Conservation (phyloP, 1,140 invertebrate genomes). For the Drosophila melanogaster region Release_6_plus_ISO1_MT NT_033777.3:28394001-28394500, state of each 20-base stretch:
- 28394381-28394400: slow-evolving; percentile 61
- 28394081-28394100: not conserved
- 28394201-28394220: slow-evolving; percentile 51
- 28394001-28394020: not conserved
- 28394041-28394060: not conserved
- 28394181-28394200: slow-evolving; percentile 59
- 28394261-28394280: slow-evolving; percentile 83
- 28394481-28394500: slow-evolving; percentile 61
- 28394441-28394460: slow-evolving; percentile 2
- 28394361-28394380: slow-evolving; percentile 77
- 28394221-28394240: slow-evolving; percentile 59
- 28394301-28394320: slow-evolving; percentile 80
- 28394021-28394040: not conserved
- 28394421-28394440: not conserved
- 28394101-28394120: slow-evolving; percentile 14
- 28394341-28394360: slow-evolving; percentile 66
- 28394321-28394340: slow-evolving; percentile 70
- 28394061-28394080: not conserved
- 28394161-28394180: slow-evolving; percentile 49
- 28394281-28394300: slow-evolving; percentile 84
- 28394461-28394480: slow-evolving; percentile 17
- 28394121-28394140: slow-evolving; percentile 51
- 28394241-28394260: slow-evolving; percentile 55
- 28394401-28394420: not conserved
- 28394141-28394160: slow-evolving; percentile 27